A percentile compares a stretch with the other conserved stretches of the same genome.
Evolutionary conservation across 2,888 invertebrate genomes (phyloP).

Genomic region (Scaptomyza parva): DNA sequence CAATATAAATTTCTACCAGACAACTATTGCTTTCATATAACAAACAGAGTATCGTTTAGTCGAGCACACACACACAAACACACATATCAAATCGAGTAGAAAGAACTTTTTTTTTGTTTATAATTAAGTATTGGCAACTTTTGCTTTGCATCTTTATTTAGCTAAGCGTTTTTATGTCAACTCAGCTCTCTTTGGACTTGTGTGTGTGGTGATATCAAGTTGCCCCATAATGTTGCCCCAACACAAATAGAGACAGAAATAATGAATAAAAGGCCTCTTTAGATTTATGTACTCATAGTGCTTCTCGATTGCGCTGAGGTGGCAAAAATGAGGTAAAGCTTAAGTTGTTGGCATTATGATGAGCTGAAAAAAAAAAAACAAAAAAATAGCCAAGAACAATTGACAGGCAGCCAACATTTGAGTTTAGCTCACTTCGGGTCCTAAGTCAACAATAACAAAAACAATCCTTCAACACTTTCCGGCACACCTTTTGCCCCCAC

Average conservation of each 20-base stretch:
- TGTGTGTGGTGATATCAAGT: constrained; percentile 6
- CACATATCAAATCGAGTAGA: neutral
- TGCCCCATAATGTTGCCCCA: constrained; percentile 1
- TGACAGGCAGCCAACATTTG: constrained; percentile 17
- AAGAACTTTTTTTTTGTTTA: neutral
- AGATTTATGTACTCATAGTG: constrained; percentile 25
- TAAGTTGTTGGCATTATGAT: constrained; percentile 56
- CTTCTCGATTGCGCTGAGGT: constrained; percentile 47
- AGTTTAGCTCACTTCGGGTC: constrained; percentile 17
- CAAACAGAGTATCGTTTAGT: neutral
- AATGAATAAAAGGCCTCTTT: constrained; percentile 4
- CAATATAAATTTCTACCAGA: neutral
- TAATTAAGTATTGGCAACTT: constrained; percentile 11
- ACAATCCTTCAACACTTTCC: constrained; percentile 17
- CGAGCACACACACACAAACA: neutral
- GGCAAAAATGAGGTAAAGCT: constrained; percentile 40
- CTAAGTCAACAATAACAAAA: constrained; percentile 51
- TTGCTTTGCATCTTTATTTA: constrained; percentile 3
- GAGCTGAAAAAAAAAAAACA: no score
- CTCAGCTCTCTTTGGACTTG: constrained; percentile 5
- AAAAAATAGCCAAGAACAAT: no score
- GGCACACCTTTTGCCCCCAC: constrained; percentile 4
- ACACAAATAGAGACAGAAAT: neutral
- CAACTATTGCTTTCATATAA: neutral
- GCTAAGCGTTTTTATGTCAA: constrained; percentile 10